A percentile compares a stretch with the other conserved stretches of the same genome.
phyloP scores from a whole-genome alignment of 2,797 vertebrate genomes.

The Sebastes matsubarae region DNA sequence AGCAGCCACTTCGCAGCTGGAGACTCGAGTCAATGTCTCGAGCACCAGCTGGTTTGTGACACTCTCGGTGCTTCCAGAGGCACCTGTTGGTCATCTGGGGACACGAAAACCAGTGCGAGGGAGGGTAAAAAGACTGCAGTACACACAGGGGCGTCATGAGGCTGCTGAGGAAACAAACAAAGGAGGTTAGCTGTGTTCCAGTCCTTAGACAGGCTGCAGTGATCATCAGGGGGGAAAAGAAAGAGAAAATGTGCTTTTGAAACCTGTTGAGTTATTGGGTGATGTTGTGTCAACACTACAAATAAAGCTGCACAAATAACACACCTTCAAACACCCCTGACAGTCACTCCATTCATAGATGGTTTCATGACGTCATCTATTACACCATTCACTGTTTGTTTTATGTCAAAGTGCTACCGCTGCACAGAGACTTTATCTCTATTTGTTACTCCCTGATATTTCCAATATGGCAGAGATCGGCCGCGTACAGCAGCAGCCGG shows the following conservation, averaged over 20 bases:
- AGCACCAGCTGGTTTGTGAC: conserved; percentile 19
- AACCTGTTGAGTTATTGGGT: not conserved
- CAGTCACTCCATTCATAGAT: not conserved
- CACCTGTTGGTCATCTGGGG: conserved; percentile 16
- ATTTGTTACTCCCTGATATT: not conserved
- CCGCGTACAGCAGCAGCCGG: not conserved
- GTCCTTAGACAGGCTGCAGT: not conserved
- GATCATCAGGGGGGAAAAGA: not conserved
- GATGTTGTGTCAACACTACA: not conserved
- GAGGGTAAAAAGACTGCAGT: not conserved
- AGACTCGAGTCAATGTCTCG: not conserved
- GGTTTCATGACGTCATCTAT: not conserved
- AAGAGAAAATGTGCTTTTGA: conserved; percentile 4
- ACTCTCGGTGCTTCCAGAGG: not conserved
- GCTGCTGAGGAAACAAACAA: conserved; percentile 3
- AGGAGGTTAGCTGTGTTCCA: conserved; percentile 8
- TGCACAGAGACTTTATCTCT: not conserved
- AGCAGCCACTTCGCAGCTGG: conserved; percentile 2
- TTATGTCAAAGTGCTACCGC: not conserved
- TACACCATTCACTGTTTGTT: not conserved
- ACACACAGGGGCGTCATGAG: not conserved
- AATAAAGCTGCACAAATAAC: not conserved
- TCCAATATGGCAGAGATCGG: not conserved
- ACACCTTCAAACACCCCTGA: not conserved
- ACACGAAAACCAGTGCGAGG: not conserved